These are phyloP conservation scores for Stichodactyla helianthus DNA, from an alignment of 64 coral and sea anemone genomes.

Conservation along the genomic window DNA sequence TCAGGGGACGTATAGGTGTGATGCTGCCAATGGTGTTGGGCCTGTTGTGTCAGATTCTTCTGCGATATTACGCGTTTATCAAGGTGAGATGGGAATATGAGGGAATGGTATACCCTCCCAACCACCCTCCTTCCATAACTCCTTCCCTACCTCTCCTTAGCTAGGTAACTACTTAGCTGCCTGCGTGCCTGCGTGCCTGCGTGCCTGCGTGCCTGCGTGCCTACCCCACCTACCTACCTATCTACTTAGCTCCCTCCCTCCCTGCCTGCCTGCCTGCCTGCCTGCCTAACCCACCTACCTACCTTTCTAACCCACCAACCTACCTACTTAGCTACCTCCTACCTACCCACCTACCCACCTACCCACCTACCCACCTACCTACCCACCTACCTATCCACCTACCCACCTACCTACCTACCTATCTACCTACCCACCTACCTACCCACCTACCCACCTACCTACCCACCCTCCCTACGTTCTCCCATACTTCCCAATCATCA, in stretches of 20 bases:
- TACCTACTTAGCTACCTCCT: not conserved
- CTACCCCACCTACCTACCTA: not conserved
- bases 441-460: too few species aligned
- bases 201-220: too few species aligned
- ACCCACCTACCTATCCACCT: too few species aligned
- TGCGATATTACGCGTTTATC: not conserved
- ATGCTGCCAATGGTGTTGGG: conserved; percentile 44
- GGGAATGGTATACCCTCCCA: not conserved
- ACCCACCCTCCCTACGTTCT: too few species aligned
- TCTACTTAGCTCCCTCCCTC: too few species aligned
- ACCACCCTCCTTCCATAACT: too few species aligned
- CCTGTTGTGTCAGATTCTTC: conserved; percentile 34
- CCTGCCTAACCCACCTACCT: too few species aligned
- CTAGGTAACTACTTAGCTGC: not conserved
- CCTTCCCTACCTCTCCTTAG: not conserved
- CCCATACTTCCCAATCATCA: too few species aligned
- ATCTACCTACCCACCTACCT: too few species aligned
- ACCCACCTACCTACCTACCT: too few species aligned
- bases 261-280: too few species aligned
- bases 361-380: not conserved
- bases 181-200: not conserved
- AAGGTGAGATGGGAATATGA: not conserved
- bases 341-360: not conserved
- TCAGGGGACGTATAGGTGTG: conserved; percentile 45
- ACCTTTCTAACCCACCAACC: not conserved